These are phyloP conservation scores for Chiroxiphia lanceolata DNA, from an alignment of 2,797 vertebrate species.

Conservation along the genomic window DNA sequence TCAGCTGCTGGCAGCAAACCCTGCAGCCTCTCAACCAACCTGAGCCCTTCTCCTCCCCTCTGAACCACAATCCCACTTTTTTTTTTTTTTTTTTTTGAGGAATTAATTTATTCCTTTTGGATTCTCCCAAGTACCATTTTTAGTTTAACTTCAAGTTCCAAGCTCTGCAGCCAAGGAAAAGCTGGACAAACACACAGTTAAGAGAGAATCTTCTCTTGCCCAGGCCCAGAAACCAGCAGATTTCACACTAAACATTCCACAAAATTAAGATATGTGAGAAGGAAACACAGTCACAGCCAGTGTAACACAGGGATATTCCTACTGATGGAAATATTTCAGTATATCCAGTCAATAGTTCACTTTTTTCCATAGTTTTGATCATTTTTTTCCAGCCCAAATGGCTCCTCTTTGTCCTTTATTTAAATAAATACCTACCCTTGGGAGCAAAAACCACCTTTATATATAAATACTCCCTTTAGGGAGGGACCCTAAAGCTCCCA, in stretches of 20 bases:
- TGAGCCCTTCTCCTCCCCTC: background rate
- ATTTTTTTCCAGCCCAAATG: background rate
- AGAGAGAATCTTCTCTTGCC: background rate
- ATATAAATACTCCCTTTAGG: slow-evolving; percentile 16
- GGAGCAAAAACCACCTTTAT: background rate
- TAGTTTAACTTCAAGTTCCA: background rate
- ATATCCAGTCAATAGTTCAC: background rate
- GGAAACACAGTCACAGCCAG: background rate
- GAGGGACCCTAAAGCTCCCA: background rate
- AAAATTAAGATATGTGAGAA: slow-evolving; percentile 32
- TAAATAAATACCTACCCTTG: slow-evolving; percentile 22
- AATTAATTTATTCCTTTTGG: background rate
- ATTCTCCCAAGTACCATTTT: background rate
- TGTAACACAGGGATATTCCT: background rate
- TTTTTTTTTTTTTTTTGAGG: background rate
- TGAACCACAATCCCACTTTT: background rate
- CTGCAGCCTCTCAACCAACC: background rate
- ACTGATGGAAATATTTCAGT: background rate
- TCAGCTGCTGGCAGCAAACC: background rate
- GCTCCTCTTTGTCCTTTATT: background rate
- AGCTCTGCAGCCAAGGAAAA: slow-evolving; percentile 1
- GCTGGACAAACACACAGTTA: slow-evolving; percentile 36
- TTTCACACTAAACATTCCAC: background rate
- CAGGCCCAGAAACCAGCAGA: background rate
- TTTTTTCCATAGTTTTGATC: no score